Conservation (phyloP, 2,888 invertebrate species). For the Eupithecia tripunctaria region DNA sequence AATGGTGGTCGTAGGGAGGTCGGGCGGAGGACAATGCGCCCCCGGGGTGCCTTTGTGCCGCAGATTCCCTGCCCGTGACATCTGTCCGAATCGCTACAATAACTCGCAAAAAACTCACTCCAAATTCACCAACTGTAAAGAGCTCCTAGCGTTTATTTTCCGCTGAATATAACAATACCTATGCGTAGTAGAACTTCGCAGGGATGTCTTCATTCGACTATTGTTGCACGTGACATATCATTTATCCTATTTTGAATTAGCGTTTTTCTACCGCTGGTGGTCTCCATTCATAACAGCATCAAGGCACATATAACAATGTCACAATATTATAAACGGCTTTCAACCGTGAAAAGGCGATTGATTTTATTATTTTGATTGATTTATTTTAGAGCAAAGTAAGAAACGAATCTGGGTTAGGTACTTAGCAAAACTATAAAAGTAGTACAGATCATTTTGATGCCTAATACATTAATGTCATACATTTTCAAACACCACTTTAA, state of each 20-base stretch:
- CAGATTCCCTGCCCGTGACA: constrained; percentile 80
- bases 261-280: constrained; percentile 67
- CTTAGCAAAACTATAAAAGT: background rate
- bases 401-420: background rate
- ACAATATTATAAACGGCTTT: constrained; percentile 72
- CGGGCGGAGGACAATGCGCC: constrained; percentile 73
- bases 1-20: constrained; percentile 74
- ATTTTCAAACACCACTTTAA: too few relatives aligned
- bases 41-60: constrained; percentile 80
- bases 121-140: constrained; percentile 74
- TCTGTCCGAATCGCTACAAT: constrained; percentile 83
- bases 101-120: constrained; percentile 81
- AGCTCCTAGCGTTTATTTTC: constrained; percentile 71
- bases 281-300: constrained; percentile 52
- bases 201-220: constrained; percentile 73
- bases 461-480: too few relatives aligned
- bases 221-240: constrained; percentile 77
- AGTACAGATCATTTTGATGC: too few relatives aligned
- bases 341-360: constrained; percentile 56
- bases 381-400: constrained; percentile 32
- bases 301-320: constrained; percentile 56
- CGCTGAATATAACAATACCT: constrained; percentile 67
- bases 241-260: constrained; percentile 71
- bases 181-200: constrained; percentile 51
- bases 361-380: too few relatives aligned